A percentile compares a stretch with the other conserved stretches of the same genome.
These are phyloP conservation scores for Drosophila peninsularis DNA, from an alignment of 2,888 invertebrate genomes.

Conservation along the genomic window DNA sequence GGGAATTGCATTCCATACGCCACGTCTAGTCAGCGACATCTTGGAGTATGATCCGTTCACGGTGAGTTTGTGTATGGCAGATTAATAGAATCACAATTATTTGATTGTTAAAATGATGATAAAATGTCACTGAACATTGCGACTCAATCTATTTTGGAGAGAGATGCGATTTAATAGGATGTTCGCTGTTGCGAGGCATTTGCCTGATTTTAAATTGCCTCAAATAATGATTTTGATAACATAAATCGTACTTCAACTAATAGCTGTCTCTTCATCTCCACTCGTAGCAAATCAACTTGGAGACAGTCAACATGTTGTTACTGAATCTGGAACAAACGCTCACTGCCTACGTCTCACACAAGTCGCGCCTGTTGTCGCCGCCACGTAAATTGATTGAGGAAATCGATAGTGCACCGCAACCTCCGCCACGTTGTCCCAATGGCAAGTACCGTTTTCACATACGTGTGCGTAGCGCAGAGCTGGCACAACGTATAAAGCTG, in stretches of 20 bases:
- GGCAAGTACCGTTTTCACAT: constrained; percentile 88
- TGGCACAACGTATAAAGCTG: constrained; percentile 81
- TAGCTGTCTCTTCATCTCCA: not conserved
- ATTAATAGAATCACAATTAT: not conserved
- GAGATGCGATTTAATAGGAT: constrained; percentile 76
- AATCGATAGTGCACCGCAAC: constrained; percentile 87
- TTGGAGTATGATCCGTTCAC: constrained; percentile 90
- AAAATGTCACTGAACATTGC: constrained; percentile 82
- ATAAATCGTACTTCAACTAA: not conserved
- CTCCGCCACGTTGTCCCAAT: constrained; percentile 88
- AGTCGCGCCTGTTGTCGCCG: constrained; percentile 90
- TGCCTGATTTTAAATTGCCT: constrained; percentile 76
- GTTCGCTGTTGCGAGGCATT: constrained; percentile 84
- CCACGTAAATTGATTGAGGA: constrained; percentile 90
- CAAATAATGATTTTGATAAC: not conserved
- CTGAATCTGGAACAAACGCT: constrained; percentile 89
- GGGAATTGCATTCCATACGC: constrained; percentile 89
- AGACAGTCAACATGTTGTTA: constrained; percentile 88
- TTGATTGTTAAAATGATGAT: constrained; percentile 76
- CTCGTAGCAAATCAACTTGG: constrained; percentile 88
- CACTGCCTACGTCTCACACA: constrained; percentile 93
- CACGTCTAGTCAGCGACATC: constrained; percentile 89
- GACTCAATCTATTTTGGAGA: constrained; percentile 83
- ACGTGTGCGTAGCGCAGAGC: constrained; percentile 84
- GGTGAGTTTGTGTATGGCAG: constrained; percentile 85